A percentile compares a stretch with the other conserved stretches of the same genome.
These are phyloP conservation scores for Mesochorus sp. DNA, from an alignment of 2,888 invertebrate species.

Conservation along the genomic window DNA sequence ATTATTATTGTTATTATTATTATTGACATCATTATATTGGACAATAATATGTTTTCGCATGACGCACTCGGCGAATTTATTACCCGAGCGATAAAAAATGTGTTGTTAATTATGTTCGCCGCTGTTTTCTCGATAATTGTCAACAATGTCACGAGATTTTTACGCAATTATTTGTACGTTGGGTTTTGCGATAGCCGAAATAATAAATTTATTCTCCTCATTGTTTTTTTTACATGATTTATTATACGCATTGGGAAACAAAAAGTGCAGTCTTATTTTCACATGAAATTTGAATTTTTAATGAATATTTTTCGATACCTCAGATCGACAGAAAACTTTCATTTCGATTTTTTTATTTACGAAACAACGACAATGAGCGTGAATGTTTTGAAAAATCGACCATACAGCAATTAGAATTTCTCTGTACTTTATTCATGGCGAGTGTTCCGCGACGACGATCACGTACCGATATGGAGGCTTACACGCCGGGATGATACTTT, in stretches of 20 bases:
- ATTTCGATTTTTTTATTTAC: no score
- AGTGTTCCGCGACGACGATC: constrained; percentile 25
- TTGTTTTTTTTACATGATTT: not conserved
- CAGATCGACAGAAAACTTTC: no score
- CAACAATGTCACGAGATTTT: not conserved
- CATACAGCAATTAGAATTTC: not conserved
- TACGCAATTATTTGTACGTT: constrained; percentile 23
- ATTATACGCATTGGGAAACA: no score
- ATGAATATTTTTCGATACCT: no score
- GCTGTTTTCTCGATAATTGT: not conserved
- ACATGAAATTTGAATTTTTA: no score
- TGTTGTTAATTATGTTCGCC: not conserved
- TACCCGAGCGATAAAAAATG: not conserved
- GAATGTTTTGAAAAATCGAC: not conserved
- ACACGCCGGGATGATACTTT: not conserved
- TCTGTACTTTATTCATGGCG: not conserved
- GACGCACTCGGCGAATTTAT: constrained; percentile 22
- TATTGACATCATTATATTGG: no score
- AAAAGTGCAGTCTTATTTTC: no score
- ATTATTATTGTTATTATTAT: no score
- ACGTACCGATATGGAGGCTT: constrained; percentile 31
- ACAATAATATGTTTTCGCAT: constrained; percentile 26
- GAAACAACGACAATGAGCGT: no score
- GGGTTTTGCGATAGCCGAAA: not conserved
- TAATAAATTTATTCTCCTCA: not conserved